phyloP scores from a whole-genome alignment of 1,140 invertebrate genomes.

The Steinernema feltiae region DNA sequence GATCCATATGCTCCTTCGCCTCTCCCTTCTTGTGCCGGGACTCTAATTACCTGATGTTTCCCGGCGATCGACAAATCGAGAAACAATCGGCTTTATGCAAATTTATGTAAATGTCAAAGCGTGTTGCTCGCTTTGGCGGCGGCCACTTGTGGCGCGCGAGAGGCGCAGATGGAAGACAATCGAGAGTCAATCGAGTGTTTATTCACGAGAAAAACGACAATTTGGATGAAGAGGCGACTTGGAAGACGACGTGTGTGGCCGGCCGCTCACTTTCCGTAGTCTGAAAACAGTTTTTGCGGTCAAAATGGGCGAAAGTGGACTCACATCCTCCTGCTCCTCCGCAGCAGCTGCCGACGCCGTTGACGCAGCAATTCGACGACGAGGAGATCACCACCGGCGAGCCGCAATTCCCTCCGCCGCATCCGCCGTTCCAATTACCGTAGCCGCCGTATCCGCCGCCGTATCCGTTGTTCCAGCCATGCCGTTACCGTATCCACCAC shows the following conservation, averaged over 20 bases:
- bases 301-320: background rate
- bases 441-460: background rate
- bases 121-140: background rate
- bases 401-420: too few species aligned
- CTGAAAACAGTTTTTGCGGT: background rate
- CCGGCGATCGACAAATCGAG: background rate
- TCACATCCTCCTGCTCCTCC: background rate
- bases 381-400: too few species aligned
- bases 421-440: background rate
- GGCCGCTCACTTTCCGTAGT: background rate
- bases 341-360: background rate
- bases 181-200: background rate
- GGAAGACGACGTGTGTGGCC: background rate
- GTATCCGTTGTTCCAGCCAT: background rate
- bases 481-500: background rate
- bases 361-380: background rate
- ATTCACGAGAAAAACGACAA: background rate
- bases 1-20: background rate
- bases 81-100: background rate
- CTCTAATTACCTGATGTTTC: conserved; percentile 11
- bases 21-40: background rate
- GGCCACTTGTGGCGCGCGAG: background rate
- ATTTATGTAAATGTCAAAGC: background rate
- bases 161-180: background rate
- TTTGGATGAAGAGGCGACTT: background rate